Evolutionary conservation across 2,888 invertebrate genomes (phyloP).

Genomic region (Acleris holmiana): DNA sequence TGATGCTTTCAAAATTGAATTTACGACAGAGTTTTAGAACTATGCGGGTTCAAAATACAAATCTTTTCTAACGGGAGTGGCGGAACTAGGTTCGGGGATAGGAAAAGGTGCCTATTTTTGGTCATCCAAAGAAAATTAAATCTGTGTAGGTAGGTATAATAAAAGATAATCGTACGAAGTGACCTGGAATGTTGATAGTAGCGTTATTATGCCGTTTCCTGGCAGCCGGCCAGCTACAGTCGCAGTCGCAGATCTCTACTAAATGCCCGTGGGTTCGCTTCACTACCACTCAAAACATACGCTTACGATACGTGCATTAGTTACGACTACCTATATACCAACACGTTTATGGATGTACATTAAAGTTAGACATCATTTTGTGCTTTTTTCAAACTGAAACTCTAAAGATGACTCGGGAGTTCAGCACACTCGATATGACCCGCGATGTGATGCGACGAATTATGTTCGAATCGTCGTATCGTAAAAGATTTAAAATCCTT

Average conservation of each 20-base stretch:
- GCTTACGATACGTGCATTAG: too few relatives aligned
- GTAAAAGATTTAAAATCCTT: slow-evolving; percentile 27
- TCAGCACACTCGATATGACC: slow-evolving; percentile 5
- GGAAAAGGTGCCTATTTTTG: slow-evolving; percentile 39
- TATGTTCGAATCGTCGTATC: slow-evolving; percentile 18
- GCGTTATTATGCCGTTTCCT: slow-evolving; percentile 80
- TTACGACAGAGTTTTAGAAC: not conserved
- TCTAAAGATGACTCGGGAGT: not conserved
- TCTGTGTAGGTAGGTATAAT: slow-evolving; percentile 55
- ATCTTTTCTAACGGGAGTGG: slow-evolving; percentile 5
- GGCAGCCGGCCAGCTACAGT: slow-evolving; percentile 75
- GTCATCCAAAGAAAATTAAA: slow-evolving; percentile 49
- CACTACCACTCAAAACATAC: not conserved
- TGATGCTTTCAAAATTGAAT: not conserved
- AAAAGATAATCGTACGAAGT: slow-evolving; percentile 77
- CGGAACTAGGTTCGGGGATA: slow-evolving; percentile 22
- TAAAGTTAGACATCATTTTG: too few relatives aligned
- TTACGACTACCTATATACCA: not conserved
- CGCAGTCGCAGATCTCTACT: slow-evolving; percentile 47
- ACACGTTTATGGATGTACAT: not conserved
- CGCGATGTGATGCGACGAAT: slow-evolving; percentile 16
- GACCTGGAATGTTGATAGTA: slow-evolving; percentile 83
- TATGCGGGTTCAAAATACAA: slow-evolving; percentile 14
- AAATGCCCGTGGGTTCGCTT: slow-evolving; percentile 16
- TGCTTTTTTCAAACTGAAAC: too few relatives aligned